Conservation (phyloP, 2,113 vertebrate species). For the Sinosuthora webbiana region DNA sequence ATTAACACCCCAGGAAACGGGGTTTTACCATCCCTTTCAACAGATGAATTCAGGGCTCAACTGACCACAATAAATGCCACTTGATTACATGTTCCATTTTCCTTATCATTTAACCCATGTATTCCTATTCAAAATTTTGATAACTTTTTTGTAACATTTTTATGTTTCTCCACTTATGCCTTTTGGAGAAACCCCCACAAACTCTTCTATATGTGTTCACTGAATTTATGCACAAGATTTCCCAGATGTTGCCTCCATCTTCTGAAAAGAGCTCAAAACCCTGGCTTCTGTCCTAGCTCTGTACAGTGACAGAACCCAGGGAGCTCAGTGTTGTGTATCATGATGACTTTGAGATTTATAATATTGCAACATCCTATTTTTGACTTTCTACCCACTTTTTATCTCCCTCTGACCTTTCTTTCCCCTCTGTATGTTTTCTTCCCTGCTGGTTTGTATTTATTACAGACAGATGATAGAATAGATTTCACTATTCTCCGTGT, state of each 20-base stretch:
- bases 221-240: not conserved
- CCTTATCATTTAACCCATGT: not conserved
- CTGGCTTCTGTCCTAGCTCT: not conserved
- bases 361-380: not conserved
- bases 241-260: not conserved
- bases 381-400: not conserved
- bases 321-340: not conserved
- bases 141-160: not conserved
- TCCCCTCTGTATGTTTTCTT: not conserved
- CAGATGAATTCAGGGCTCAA: not conserved
- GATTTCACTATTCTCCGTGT: not conserved
- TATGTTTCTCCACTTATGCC: not conserved
- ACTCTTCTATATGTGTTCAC: not conserved
- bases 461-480: not conserved
- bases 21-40: not conserved
- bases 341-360: not conserved
- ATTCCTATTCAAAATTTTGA: not conserved
- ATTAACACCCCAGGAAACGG: not conserved
- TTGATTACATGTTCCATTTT: not conserved
- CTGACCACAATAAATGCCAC: not conserved
- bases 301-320: not conserved
- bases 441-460: fast-evolving
- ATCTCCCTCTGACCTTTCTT: not conserved
- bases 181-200: not conserved
- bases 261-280: not conserved